These are phyloP conservation scores for Pachypeltis micranthus DNA, from an alignment of 1,140 invertebrate species.

Conservation along the genomic window DNA sequence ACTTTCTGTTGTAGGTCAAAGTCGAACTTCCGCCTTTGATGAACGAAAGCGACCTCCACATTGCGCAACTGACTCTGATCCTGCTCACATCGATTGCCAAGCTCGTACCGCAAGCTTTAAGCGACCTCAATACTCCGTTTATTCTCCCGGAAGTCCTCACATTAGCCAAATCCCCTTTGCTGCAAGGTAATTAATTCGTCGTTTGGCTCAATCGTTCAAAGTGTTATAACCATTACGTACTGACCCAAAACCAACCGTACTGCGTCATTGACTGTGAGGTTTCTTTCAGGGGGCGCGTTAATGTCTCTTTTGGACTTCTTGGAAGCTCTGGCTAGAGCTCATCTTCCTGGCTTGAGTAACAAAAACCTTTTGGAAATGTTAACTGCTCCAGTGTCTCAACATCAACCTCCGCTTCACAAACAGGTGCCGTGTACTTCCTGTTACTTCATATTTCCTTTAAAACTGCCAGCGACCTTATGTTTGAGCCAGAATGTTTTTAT, in stretches of 20 bases:
- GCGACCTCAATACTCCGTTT: slow-evolving; percentile 44
- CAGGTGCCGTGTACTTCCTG: too few relatives aligned
- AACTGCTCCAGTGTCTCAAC: slow-evolving; percentile 44
- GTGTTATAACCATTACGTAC: too few relatives aligned
- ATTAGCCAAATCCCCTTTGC: slow-evolving; percentile 78
- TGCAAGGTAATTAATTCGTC: too few relatives aligned
- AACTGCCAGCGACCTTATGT: neutral
- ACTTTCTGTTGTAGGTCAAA: slow-evolving; percentile 46
- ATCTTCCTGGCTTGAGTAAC: slow-evolving; percentile 65
- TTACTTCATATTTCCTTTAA: neutral
- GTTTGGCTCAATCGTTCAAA: too few relatives aligned
- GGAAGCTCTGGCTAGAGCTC: slow-evolving; percentile 70
- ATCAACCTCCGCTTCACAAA: slow-evolving; percentile 26
- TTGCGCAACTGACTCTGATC: slow-evolving; percentile 78
- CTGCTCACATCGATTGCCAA: slow-evolving; percentile 63
- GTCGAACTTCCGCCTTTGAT: slow-evolving; percentile 79
- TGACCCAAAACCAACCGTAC: too few relatives aligned
- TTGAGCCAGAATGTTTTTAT: neutral
- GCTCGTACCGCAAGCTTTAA: slow-evolving; percentile 53
- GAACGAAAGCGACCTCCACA: slow-evolving; percentile 88
- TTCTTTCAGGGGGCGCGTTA: slow-evolving; percentile 59
- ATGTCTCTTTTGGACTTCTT: slow-evolving; percentile 84
- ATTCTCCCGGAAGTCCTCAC: slow-evolving; percentile 76
- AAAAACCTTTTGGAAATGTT: slow-evolving; percentile 64
- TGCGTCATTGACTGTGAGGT: too few relatives aligned